These are phyloP conservation scores for Pseudomyrmex cubaensis DNA, from an alignment of 1,140 invertebrate species.

Conservation along the genomic window DNA sequence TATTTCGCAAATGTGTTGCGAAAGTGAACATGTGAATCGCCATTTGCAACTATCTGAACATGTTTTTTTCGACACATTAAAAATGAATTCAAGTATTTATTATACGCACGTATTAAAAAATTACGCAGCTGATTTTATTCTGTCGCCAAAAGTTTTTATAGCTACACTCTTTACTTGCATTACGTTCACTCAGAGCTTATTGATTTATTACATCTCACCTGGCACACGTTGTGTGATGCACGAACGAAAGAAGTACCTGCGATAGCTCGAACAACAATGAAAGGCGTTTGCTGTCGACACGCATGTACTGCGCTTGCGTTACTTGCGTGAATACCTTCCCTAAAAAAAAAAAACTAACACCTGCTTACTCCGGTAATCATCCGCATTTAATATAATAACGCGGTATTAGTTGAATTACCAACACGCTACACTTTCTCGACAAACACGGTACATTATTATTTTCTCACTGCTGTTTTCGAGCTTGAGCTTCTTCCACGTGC, in stretches of 20 bases:
- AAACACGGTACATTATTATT: neutral
- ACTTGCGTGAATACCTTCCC: neutral
- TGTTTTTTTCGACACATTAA: neutral
- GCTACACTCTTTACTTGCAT: no score
- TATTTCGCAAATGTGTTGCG: no score
- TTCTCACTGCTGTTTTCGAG: neutral
- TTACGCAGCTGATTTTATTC: no score
- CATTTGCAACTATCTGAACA: no score
- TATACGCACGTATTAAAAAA: neutral
- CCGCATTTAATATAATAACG: neutral
- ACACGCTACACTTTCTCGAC: neutral
- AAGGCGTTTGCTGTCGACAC: neutral
- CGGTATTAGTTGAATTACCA: neutral
- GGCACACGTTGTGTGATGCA: neutral
- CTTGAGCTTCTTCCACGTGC: neutral
- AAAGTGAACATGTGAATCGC: no score
- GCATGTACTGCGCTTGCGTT: conserved; percentile 12
- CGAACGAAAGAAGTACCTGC: neutral
- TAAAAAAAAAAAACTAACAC: neutral
- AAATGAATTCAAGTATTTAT: neutral
- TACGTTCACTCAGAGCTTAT: no score
- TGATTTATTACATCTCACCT: neutral
- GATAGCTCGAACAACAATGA: neutral
- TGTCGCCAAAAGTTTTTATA: no score
- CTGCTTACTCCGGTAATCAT: neutral